Base-by-base conservation (phyloP, 2,797 vertebrate species). In the Miichthys miiuy region DNA sequence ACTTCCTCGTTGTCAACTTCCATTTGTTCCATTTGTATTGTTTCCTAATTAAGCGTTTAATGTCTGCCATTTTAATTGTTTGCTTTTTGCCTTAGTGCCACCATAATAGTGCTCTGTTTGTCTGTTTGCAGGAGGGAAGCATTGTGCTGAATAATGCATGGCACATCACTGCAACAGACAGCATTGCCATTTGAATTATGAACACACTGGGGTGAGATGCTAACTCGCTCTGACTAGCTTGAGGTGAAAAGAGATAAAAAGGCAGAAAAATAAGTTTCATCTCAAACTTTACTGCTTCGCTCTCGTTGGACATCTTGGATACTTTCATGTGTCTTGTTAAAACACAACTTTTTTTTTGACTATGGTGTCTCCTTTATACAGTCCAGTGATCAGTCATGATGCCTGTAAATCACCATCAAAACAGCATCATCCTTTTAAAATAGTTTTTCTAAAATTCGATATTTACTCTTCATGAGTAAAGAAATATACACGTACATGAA, bases 131-230 rank as follows among this genome's bases (percentile, higher is more conserved):
- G 90, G 85, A 84, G 83, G 88, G 81, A 88, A 79, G 88, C 79
- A 42, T 79, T 54, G 84, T 75, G 80, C 81, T 96, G 93, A 95
- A 96, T 95, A 93, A 96, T 95, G 91, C 93, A 95, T 93, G 77
- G 56, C 79, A 18, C 61, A 23, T 91, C 91, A 75, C 71, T 25
- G 63, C 81, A 63, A 90, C 89, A 92, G 92, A 93, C 92, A 93
- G 90, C 86, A 68, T 90, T 92, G 91, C 89, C 89, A 86, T 94
- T 92, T 94, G 92, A 95, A 95, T 95, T 93, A 94, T 95, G 93
- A 95, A 93, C 93, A 92, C 91, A 87, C 77, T 60, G 67, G 21
- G 70, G 70, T 72, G 90, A 92, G 92, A 93, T 77, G 81, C 85
- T 93, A 92, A 94, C 91, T 88, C 62, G 60, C 88, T 85, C 86